phyloP scores from a whole-genome alignment of 2,113 vertebrate species.

The Colossoma macropomum region DNA sequence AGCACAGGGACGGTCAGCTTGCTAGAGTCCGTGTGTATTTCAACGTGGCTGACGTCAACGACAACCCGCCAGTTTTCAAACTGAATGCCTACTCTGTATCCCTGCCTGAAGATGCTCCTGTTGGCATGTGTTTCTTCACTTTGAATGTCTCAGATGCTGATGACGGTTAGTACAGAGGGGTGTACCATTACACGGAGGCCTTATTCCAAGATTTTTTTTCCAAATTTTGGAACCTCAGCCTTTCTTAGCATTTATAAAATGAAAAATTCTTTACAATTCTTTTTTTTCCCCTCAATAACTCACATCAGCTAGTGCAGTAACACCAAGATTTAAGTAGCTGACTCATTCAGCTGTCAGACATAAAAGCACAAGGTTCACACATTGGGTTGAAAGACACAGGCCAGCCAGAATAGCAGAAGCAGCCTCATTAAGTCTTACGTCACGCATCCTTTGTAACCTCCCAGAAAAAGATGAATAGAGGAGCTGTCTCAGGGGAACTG shows the following conservation, averaged over 20 bases:
- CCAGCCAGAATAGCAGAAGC: slow-evolving; percentile 11
- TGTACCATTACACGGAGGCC: too few species aligned
- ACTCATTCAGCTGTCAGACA: background rate
- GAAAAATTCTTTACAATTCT: too few species aligned
- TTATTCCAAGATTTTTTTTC: too few species aligned
- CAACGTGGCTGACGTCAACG: slow-evolving; percentile 77
- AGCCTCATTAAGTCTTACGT: slow-evolving; percentile 57
- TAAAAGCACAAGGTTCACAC: slow-evolving; percentile 21
- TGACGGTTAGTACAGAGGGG: slow-evolving; percentile 68
- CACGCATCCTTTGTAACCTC: slow-evolving; percentile 44
- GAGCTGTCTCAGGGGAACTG: slow-evolving; percentile 39
- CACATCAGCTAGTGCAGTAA: too few species aligned
- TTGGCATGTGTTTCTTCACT: slow-evolving; percentile 70
- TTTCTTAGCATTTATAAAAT: too few species aligned
- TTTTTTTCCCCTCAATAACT: too few species aligned
- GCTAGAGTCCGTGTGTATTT: slow-evolving; percentile 76
- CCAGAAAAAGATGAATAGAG: slow-evolving; percentile 39
- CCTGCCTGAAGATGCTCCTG: slow-evolving; percentile 66
- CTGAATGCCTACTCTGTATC: slow-evolving; percentile 58
- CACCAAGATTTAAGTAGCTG: background rate
- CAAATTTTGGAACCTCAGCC: too few species aligned
- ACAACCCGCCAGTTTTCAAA: slow-evolving; percentile 75
- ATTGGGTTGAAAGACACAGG: slow-evolving; percentile 21
- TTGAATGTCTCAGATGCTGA: slow-evolving; percentile 76
- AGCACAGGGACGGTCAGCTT: slow-evolving; percentile 60